Conservation (phyloP, 1,140 invertebrate genomes). For the Lasioglossum baleicum region DNA sequence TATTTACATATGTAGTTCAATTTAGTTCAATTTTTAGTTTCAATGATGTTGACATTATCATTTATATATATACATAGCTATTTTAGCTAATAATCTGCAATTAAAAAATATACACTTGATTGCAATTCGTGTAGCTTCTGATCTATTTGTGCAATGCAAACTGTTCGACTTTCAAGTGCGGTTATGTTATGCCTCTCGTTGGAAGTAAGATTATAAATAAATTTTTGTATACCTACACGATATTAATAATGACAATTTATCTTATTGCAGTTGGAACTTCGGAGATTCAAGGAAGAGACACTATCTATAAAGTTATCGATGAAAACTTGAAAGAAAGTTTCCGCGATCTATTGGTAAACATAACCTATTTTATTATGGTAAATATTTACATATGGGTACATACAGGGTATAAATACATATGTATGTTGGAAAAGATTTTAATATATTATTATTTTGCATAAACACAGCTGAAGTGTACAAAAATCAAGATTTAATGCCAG, state of each 20-base stretch:
- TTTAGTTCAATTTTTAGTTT: too few relatives aligned
- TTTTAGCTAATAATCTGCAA: too few relatives aligned
- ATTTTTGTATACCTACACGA: neutral
- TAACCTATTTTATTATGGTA: neutral
- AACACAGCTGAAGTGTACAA: slow-evolving; percentile 89
- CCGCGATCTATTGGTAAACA: slow-evolving; percentile 64
- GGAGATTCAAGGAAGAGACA: slow-evolving; percentile 72
- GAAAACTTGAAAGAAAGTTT: slow-evolving; percentile 79
- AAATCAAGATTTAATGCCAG: slow-evolving; percentile 74
- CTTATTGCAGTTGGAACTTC: slow-evolving; percentile 80
- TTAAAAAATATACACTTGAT: neutral
- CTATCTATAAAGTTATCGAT: slow-evolving; percentile 78
- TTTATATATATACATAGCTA: too few relatives aligned
- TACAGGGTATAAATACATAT: neutral
- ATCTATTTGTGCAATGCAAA: slow-evolving; percentile 19
- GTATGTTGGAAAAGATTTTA: neutral
- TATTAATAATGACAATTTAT: slow-evolving; percentile 1
- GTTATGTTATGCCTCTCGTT: slow-evolving; percentile 70
- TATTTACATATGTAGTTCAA: too few relatives aligned
- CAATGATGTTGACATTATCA: too few relatives aligned
- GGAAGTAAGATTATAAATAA: slow-evolving; percentile 65
- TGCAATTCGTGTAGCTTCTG: neutral
- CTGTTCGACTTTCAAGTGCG: slow-evolving; percentile 63
- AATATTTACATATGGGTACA: too few relatives aligned
- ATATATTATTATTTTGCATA: slow-evolving; percentile 63